Base-by-base conservation (phyloP, 2,797 vertebrate species). In the Paramormyrops hopkinsi region DNA sequence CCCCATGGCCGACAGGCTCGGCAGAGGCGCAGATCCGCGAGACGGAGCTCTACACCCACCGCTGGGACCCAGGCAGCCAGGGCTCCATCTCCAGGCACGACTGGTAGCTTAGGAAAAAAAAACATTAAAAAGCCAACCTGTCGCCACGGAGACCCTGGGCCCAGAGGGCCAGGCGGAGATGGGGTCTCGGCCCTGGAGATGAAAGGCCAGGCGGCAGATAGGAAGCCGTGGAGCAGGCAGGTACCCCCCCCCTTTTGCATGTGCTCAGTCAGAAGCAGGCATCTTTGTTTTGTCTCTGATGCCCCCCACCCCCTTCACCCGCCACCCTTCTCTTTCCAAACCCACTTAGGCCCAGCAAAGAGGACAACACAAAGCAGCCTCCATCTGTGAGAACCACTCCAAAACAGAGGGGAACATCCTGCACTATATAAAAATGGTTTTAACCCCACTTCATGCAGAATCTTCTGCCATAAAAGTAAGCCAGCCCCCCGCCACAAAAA, bases 261-360 rank as follows among this genome's bases (percentile, higher is more conserved):
- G 92, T 94, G 95, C 95, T 95, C 94, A 95, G 93, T 94, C 50
- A 92, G 91, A 94, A 94, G 94, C 92, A 92, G 50, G 92, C 93
- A 93, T 92, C 91, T 90, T 89, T 93, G 92, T 92, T 91, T 90
- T 44, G 79, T 90, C 92, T 95, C 93, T 94, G 93, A 94, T 93
- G 94, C 93, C 89, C 88, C 44, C 92, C 73, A 88, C 90, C 89
- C 91, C 90, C 19, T n/a, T 91, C 65, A 88, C 90, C 89, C 91
- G 89, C 19, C 5, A 0, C 9, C 29, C 25, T 73, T 92, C 86
- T 90, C 91, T 94, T 89, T 89, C 87, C 56, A 90, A 89, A 90
- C n/a, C 87, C 17, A 76, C 90, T 92, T 83, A 0, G 90, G 89
- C 92, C 91, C 88, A 69, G 88, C 91, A 88, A 89, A 86, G 12